phyloP scores from a whole-genome alignment of 2,797 vertebrate species.

The Aratinga solstitialis region DNA sequence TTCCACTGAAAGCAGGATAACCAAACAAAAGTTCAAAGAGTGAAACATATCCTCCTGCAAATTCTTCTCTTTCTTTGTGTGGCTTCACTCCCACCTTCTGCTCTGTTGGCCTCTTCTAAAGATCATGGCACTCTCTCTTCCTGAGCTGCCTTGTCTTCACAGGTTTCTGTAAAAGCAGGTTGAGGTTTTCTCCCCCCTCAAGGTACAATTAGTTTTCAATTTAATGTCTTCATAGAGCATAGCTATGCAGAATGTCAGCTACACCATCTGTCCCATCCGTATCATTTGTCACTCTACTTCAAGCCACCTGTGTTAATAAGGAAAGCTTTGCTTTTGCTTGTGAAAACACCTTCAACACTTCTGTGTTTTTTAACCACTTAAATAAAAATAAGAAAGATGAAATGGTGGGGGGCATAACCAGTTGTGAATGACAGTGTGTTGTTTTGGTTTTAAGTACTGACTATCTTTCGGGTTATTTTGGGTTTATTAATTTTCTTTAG shows the following conservation, averaged over 20 bases:
- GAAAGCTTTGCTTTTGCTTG: slow-evolving; percentile 22
- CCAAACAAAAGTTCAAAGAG: neutral
- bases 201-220: neutral
- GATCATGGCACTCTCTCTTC: neutral
- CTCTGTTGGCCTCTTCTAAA: neutral
- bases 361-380: neutral
- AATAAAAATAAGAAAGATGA: neutral
- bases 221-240: slow-evolving; percentile 23
- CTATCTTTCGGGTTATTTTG: neutral
- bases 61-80: fast-evolving
- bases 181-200: neutral
- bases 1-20: neutral
- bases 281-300: slow-evolving; percentile 46
- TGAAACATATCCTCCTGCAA: neutral
- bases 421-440: neutral
- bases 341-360: slow-evolving; percentile 1
- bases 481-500: neutral
- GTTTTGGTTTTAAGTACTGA: neutral
- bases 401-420: neutral
- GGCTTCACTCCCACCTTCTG: neutral
- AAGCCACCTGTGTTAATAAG: slow-evolving; percentile 43
- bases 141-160: neutral
- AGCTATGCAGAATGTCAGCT: slow-evolving; percentile 18
- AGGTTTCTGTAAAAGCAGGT: neutral
- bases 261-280: slow-evolving; percentile 24